Conservation (phyloP, 2,113 vertebrate species). For the Leucoraja erinaceus region DNA sequence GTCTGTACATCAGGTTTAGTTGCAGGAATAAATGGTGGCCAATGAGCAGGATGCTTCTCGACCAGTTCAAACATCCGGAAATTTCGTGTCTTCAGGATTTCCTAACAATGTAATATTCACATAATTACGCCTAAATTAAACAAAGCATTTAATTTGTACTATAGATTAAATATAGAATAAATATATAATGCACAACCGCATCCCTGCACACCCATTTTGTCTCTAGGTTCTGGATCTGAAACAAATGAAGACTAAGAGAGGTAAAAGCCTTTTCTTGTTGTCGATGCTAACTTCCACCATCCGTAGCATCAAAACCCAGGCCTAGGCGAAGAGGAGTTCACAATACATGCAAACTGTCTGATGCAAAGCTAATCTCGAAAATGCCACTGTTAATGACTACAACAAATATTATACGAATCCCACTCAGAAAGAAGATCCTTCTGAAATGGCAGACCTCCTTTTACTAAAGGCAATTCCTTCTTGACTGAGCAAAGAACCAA, state of each 20-base stretch:
- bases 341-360: background rate
- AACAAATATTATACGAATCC: background rate
- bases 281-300: background rate
- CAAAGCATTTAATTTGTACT: background rate
- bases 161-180: background rate
- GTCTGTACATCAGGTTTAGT: slow-evolving; percentile 76
- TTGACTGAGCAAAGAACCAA: background rate
- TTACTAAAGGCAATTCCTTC: background rate
- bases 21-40: slow-evolving; percentile 78
- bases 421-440: background rate
- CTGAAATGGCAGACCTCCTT: background rate
- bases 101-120: slow-evolving; percentile 48
- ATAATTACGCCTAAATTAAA: background rate
- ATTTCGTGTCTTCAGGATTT: slow-evolving; percentile 69
- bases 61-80: slow-evolving; percentile 80
- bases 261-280: background rate
- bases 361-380: background rate
- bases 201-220: background rate
- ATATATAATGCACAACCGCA: background rate
- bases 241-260: background rate
- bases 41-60: slow-evolving; percentile 75
- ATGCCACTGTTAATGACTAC: background rate
- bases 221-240: background rate
- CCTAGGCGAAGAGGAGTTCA: background rate
- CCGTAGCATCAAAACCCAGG: background rate